phyloP scores from a whole-genome alignment of 2,888 invertebrate genomes.

The Nemotelus nigrinus region DNA sequence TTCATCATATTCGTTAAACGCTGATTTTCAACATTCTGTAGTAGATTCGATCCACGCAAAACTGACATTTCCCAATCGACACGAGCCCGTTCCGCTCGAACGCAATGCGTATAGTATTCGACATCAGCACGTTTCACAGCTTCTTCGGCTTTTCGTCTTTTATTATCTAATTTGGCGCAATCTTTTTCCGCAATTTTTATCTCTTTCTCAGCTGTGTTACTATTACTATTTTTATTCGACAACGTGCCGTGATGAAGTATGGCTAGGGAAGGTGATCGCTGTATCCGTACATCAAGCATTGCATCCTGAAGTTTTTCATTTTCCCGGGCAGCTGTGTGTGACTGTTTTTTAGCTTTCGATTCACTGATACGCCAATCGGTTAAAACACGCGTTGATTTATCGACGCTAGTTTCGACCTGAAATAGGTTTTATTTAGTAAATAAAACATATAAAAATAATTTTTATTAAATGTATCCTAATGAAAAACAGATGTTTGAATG shows the following conservation, averaged over 20 bases:
- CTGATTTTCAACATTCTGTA: constrained; percentile 91
- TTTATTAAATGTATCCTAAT: neutral
- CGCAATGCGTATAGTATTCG: constrained; percentile 91
- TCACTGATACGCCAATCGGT: constrained; percentile 88
- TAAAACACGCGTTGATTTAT: constrained; percentile 83
- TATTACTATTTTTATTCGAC: constrained; percentile 53
- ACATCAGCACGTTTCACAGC: constrained; percentile 91
- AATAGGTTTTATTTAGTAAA: neutral
- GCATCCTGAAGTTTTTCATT: constrained; percentile 92
- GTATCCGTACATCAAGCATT: constrained; percentile 68
- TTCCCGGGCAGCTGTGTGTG: constrained; percentile 86
- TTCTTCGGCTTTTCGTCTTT: constrained; percentile 89
- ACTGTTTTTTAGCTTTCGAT: constrained; percentile 88
- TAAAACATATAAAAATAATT: constrained; percentile 14
- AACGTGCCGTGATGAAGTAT: constrained; percentile 60
- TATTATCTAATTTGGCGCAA: constrained; percentile 82
- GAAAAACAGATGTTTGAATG: too few species aligned
- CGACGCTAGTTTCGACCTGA: constrained; percentile 80
- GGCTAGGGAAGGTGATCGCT: constrained; percentile 64
- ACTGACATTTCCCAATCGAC: constrained; percentile 94
- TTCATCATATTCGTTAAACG: constrained; percentile 83
- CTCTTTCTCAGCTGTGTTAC: constrained; percentile 62
- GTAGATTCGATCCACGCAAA: constrained; percentile 83
- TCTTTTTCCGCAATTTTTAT: constrained; percentile 71
- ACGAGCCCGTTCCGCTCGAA: constrained; percentile 88